Conservation (phyloP, 2,888 invertebrate species). For the Netelia melanura region DNA sequence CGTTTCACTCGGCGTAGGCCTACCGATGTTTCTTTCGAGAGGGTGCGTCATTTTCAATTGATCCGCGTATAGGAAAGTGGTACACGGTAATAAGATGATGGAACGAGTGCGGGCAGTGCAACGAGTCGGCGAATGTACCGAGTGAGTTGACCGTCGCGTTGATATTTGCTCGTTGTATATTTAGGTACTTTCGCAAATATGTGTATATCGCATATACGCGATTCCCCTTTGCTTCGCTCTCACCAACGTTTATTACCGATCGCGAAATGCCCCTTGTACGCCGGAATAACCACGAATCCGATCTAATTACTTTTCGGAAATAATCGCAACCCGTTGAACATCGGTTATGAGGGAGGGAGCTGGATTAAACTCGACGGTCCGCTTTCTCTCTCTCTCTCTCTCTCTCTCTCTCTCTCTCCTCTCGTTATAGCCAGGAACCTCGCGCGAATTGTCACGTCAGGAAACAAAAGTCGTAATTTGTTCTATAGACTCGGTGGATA, state of each 20-base stretch:
- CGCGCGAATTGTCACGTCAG: not conserved
- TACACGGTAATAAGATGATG: too few species aligned
- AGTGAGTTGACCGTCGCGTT: slow-evolving; percentile 44
- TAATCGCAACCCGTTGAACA: slow-evolving; percentile 68
- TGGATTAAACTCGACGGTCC: slow-evolving; percentile 67
- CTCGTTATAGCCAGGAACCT: not conserved
- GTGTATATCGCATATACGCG: not conserved
- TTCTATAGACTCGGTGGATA: not conserved
- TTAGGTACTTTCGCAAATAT: slow-evolving; percentile 28
- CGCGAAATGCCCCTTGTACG: not conserved
- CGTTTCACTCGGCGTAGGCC: too few species aligned
- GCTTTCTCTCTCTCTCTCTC: not conserved
- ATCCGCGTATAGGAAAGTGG: too few species aligned
- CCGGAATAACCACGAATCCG: slow-evolving; percentile 26
- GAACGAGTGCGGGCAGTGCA: not conserved
- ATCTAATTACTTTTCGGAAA: slow-evolving; percentile 76
- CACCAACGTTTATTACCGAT: slow-evolving; percentile 53
- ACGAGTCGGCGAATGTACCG: slow-evolving; percentile 13
- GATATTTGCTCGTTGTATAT: slow-evolving; percentile 50
- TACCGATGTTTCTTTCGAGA: too few species aligned
- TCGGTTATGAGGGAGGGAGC: slow-evolving; percentile 48
- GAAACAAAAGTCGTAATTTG: not conserved
- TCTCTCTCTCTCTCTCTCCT: not conserved
- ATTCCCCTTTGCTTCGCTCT: slow-evolving; percentile 37
- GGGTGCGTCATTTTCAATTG: too few species aligned